Evolutionary conservation across 2,113 vertebrate species (phyloP).

Genomic region (Bos indicus): DNA sequence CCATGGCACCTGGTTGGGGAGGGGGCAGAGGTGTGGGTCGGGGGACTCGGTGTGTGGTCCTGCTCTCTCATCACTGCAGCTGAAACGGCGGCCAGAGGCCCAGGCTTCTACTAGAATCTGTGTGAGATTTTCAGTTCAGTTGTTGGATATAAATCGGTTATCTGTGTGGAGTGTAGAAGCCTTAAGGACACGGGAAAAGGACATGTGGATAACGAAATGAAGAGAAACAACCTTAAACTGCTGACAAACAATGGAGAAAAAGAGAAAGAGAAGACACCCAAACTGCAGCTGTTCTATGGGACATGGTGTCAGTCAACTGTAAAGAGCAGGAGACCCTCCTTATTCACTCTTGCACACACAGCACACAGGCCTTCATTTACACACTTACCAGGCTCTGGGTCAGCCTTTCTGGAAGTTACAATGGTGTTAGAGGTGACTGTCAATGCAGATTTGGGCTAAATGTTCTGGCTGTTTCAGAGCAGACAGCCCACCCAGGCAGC

Average conservation of each 20-base stretch:
- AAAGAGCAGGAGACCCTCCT: background rate
- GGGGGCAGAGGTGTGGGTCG: accelerated
- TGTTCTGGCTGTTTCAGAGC: background rate
- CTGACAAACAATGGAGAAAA: background rate
- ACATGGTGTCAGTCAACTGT: background rate
- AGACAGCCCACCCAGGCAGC: background rate
- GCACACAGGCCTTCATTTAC: background rate
- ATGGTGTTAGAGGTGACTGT: background rate
- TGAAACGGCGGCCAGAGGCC: background rate
- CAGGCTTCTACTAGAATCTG: background rate
- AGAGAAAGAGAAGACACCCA: background rate
- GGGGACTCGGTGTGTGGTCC: background rate
- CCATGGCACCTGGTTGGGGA: background rate
- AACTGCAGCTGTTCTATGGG: background rate
- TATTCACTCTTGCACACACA: accelerated
- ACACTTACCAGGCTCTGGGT: background rate
- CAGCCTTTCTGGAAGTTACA: background rate
- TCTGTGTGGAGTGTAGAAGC: background rate
- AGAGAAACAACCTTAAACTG: background rate
- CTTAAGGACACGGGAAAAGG: background rate
- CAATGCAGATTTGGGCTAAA: background rate
- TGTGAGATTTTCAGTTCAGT: background rate
- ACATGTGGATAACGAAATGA: background rate
- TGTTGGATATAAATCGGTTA: background rate
- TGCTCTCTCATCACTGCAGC: background rate